These are phyloP conservation scores for Eucidaris tribuloides DNA, from an alignment of 35 echinoderm and acorn worm species.

Conservation along the genomic window DNA sequence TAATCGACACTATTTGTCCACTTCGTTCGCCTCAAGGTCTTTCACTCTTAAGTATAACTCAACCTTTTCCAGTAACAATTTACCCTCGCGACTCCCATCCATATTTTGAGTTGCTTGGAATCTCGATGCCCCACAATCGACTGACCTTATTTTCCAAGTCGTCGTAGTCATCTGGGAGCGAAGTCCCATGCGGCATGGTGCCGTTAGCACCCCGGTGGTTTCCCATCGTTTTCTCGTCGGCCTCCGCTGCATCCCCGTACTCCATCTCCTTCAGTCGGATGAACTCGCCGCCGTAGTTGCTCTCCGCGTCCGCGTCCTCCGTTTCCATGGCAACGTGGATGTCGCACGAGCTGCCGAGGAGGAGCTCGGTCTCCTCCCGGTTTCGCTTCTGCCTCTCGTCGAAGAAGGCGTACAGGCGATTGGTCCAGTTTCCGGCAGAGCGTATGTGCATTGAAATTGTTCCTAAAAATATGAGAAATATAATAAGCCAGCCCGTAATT, in stretches of 20 bases:
- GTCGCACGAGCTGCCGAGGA: constrained; percentile 28
- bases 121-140: too few species aligned
- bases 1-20: too few species aligned
- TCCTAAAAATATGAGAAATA: constrained; percentile 37
- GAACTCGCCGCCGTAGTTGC: neutral
- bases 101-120: too few species aligned
- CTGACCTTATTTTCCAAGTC: too few species aligned
- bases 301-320: constrained; percentile 18
- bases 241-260: constrained; percentile 6
- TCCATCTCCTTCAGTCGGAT: constrained; percentile 23
- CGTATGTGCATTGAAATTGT: constrained; percentile 84
- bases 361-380: constrained; percentile 24
- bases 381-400: constrained; percentile 63
- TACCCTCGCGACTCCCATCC: too few species aligned
- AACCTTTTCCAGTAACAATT: too few species aligned
- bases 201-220: constrained; percentile 26
- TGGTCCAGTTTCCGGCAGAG: constrained; percentile 93
- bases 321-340: constrained; percentile 18
- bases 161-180: too few species aligned
- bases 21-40: too few species aligned
- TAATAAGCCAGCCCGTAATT: too few species aligned
- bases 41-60: too few species aligned
- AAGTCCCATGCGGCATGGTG: neutral
- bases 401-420: constrained; percentile 75
- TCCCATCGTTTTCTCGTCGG: neutral